Evolutionary conservation across 2,888 invertebrate species (phyloP), one percentile per base, ranked within the genome.

Genomic region (Lithophane ornitopus): DNA sequence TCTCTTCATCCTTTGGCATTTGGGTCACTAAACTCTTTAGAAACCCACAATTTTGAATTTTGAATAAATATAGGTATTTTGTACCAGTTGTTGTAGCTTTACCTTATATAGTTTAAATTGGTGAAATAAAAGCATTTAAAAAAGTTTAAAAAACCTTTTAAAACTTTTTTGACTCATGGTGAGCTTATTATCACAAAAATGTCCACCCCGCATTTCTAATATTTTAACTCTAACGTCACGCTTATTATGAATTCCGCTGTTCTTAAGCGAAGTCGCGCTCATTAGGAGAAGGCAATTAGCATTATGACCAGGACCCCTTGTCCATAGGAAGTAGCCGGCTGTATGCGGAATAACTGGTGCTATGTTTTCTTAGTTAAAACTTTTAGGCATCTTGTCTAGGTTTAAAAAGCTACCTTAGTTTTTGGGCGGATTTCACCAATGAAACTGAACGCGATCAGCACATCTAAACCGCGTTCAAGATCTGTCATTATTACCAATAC

Each of bases 1-100:
- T 89, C 85, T 81, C 89, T 89, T 87, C 76, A 89, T 89, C 80
- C 87, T 88, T 85, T 69, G 63, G 41, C 34, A 46, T 85, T 73
- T 78, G 54, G 41, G 22, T 66, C 52, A 76, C 14, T 26, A 46
- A 70, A 62, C n/a, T 54, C 54, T 62, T 70, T 76, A 68, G n/a
- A 49, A 65, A 81, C 19, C 16, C 9, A 28, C 12, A 34, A 62
- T 4, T 56, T 78, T 7, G n/a, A 19, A 59, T 65, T 58, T 65
- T 12, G 26, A 26, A 26, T 39, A 34, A 28, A 39, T 44, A 34
- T n/a, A n/a, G n/a, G n/a, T n/a, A n/a, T n/a, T n/a, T n/a, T n/a
- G n/a, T n/a, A n/a, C n/a, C n/a, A n/a, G n/a, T n/a, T n/a, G 28
- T 28, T 63, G 44, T 58, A 41, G 7, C 3, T 56, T 61, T 54